Conservation (phyloP, 1,140 invertebrate species). For the Drosophila oshimai region DNA sequence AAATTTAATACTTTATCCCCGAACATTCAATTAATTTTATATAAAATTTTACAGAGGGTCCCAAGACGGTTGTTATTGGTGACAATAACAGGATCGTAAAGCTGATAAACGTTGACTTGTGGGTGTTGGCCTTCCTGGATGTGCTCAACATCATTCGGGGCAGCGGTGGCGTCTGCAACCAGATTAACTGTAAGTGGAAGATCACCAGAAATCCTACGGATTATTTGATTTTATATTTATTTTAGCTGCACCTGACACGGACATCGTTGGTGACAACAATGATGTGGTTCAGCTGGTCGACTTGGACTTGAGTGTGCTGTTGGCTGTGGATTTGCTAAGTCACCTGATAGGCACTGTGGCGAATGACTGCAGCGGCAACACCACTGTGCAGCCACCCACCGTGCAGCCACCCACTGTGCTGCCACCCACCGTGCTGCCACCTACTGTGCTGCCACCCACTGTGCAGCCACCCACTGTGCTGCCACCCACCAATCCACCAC, state of each 20-base stretch:
- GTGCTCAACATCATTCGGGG: constrained; percentile 26
- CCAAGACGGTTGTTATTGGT: constrained; percentile 46
- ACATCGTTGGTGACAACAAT: constrained; percentile 43
- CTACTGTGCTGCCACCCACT: neutral
- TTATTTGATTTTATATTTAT: neutral
- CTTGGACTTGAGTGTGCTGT: constrained; percentile 30
- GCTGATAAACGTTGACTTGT: constrained; percentile 28
- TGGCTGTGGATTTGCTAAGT: constrained; percentile 22
- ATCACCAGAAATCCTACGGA: too few species aligned
- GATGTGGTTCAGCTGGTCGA: constrained; percentile 35
- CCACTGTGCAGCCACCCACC: neutral
- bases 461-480: constrained; percentile 8
- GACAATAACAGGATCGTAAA: constrained; percentile 39
- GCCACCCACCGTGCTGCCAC: neutral
- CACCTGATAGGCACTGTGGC: constrained; percentile 29
- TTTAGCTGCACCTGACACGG: constrained; percentile 21
- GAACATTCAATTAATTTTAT: neutral
- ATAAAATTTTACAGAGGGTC: constrained; percentile 9
- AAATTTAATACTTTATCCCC: too few species aligned
- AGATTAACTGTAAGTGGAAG: constrained; percentile 13
- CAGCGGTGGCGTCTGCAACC: constrained; percentile 35
- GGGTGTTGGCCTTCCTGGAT: constrained; percentile 6
- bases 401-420: neutral
- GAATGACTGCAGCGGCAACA: constrained; percentile 32
- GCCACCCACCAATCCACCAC: constrained; percentile 27